phyloP scores from a whole-genome alignment of 2,888 invertebrate species.

The Cordilura impudica region DNA sequence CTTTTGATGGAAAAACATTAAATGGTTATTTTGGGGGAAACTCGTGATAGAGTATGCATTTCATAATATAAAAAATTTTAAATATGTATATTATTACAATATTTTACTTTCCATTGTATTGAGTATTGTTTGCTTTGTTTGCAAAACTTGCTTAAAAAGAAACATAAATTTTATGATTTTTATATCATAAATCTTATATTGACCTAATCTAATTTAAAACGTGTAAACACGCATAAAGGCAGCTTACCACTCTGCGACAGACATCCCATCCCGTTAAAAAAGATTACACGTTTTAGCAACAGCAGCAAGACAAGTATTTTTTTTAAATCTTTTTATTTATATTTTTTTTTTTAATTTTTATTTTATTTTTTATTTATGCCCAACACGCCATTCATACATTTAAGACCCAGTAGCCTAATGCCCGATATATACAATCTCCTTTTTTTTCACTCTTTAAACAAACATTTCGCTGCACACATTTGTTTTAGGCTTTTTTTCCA shows the following conservation, averaged over 20 bases:
- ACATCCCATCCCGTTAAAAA: background rate
- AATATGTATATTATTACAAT: no score
- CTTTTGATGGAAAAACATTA: no score
- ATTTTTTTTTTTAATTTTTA: background rate
- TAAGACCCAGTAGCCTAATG: conserved; percentile 64
- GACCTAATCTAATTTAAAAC: conserved; percentile 60
- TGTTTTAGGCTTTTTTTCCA: conserved; percentile 21
- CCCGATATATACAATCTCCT: conserved; percentile 35
- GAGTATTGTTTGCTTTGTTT: no score
- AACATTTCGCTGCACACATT: conserved; percentile 24
- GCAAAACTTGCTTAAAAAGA: no score
- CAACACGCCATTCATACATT: conserved; percentile 18
- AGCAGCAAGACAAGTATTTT: conserved; percentile 27
- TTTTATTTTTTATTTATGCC: background rate
- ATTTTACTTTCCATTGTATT: no score
- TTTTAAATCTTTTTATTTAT: background rate
- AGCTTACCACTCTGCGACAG: conserved; percentile 9
- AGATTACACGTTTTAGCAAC: background rate
- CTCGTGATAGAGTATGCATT: no score
- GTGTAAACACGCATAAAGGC: conserved; percentile 47
- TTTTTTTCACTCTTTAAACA: conserved; percentile 9
- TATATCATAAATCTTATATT: conserved; percentile 56
- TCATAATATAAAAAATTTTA: no score
- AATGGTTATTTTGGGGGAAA: no score
- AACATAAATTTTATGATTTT: conserved; percentile 46